Percentiles rank a stretch among this genome's conserved stretches.
Conservation (phyloP, 2,797 vertebrate species). For the Buphagus erythrorhynchus region DNA sequence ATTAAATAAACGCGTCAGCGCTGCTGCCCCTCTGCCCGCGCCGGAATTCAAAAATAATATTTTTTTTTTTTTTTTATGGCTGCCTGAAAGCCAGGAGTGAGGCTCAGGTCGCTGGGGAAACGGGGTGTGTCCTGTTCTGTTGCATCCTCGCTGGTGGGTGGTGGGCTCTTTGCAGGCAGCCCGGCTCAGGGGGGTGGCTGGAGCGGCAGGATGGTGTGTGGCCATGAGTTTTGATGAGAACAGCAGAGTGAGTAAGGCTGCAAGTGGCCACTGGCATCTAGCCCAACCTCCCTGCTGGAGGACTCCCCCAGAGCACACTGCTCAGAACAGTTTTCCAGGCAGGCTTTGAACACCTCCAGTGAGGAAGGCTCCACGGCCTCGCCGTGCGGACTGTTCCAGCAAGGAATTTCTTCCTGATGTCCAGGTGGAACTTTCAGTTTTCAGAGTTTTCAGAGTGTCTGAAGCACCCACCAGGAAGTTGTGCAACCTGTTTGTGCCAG, state of each 20-base stretch:
- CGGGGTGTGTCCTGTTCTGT: neutral
- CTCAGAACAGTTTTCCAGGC: neutral
- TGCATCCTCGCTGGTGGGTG: accelerated
- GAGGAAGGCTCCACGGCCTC: neutral
- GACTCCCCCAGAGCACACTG: accelerated
- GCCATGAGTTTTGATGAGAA: neutral
- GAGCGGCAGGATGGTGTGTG: neutral
- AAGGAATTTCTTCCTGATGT: neutral
- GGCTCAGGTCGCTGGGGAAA: neutral
- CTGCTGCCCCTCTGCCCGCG: no score
- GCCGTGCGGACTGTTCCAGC: no score
- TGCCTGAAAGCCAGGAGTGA: neutral
- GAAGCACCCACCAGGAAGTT: neutral
- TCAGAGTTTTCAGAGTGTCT: neutral
- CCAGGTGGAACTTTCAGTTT: neutral
- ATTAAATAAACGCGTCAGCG: no score
- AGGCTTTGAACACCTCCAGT: neutral
- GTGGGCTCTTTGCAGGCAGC: neutral
- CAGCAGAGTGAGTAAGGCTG: neutral
- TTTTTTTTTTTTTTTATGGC: no score
- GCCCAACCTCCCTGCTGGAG: neutral
- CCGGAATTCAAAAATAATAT: neutral
- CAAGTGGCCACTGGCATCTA: neutral
- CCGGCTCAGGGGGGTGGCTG: accelerated
- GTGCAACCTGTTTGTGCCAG: neutral